Conservation (phyloP, 2,888 invertebrate genomes). For the Diloba caeruleocephala region DNA sequence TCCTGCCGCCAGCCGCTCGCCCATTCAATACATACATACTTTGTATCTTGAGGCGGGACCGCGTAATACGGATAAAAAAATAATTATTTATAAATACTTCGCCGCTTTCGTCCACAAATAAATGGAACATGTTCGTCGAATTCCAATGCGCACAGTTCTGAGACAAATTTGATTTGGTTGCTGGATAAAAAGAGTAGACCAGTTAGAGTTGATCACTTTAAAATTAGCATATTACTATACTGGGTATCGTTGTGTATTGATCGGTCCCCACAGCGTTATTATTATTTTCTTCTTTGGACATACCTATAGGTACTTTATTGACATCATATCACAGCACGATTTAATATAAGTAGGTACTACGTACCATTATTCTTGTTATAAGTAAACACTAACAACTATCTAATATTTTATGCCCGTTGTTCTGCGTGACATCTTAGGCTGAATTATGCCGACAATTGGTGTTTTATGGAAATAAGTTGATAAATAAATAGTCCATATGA, state of each 20-base stretch:
- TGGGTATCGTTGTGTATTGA: background rate
- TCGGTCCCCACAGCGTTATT: background rate
- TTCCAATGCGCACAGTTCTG: conserved; percentile 32
- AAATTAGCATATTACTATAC: conserved; percentile 15
- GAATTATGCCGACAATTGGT: no score
- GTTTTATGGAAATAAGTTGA: no score
- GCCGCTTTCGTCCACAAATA: conserved; percentile 46
- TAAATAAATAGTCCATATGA: no score
- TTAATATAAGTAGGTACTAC: no score
- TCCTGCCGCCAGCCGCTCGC: conserved; percentile 60
- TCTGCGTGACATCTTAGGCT: no score
- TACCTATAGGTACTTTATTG: background rate
- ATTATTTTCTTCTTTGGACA: background rate
- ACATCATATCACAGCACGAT: no score
- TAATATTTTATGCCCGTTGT: no score
- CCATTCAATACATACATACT: conserved; percentile 79
- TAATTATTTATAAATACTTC: conserved; percentile 59
- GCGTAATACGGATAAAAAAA: conserved; percentile 59
- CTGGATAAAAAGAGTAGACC: conserved; percentile 7
- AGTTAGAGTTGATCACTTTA: background rate
- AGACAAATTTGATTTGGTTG: conserved; percentile 45
- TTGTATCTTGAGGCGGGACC: conserved; percentile 68
- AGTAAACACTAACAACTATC: no score
- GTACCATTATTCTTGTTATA: no score
- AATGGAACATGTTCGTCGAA: conserved; percentile 35